These are phyloP conservation scores for Plebejus melissa DNA, from an alignment of 2,888 invertebrate species.

Conservation along the genomic window DNA sequence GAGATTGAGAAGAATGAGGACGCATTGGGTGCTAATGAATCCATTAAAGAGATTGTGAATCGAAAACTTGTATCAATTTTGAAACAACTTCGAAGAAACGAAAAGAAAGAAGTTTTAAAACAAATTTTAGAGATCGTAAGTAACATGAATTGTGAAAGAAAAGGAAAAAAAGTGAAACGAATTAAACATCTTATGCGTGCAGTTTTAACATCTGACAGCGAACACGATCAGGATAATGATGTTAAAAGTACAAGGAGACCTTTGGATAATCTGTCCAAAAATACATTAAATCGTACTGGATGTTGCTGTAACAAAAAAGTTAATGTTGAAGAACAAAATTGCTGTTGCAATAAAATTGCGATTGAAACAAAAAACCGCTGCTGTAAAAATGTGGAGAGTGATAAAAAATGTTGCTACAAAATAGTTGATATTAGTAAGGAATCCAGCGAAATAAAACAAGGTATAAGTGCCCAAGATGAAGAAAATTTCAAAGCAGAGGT, in stretches of 20 bases:
- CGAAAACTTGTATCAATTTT: slow-evolving; percentile 15
- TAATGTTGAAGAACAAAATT: neutral
- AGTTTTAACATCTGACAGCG: slow-evolving; percentile 54
- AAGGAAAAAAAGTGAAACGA: slow-evolving; percentile 45
- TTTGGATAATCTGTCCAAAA: slow-evolving; percentile 41
- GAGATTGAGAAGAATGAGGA: neutral
- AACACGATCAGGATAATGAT: slow-evolving; percentile 38
- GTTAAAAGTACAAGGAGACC: slow-evolving; percentile 30
- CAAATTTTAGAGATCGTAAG: slow-evolving; percentile 50
- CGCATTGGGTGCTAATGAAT: neutral
- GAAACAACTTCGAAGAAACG: slow-evolving; percentile 41
- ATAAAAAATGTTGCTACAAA: slow-evolving; percentile 43
- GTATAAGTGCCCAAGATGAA: slow-evolving; percentile 46
- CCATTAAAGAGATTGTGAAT: neutral
- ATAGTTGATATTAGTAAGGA: slow-evolving; percentile 43
- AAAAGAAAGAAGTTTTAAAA: slow-evolving; percentile 54
- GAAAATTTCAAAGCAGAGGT: slow-evolving; percentile 46
- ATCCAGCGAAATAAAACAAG: slow-evolving; percentile 33
- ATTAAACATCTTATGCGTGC: slow-evolving; percentile 50
- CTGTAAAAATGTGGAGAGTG: slow-evolving; percentile 36
- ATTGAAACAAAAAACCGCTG: neutral
- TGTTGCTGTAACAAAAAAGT: neutral
- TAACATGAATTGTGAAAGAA: slow-evolving; percentile 43
- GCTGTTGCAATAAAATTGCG: neutral
- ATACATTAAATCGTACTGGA: slow-evolving; percentile 34